Percentiles rank a stretch among this genome's conserved stretches.
Evolutionary conservation across 1,140 invertebrate genomes (phyloP).

Genomic region (Pectinophora gossypiella): DNA sequence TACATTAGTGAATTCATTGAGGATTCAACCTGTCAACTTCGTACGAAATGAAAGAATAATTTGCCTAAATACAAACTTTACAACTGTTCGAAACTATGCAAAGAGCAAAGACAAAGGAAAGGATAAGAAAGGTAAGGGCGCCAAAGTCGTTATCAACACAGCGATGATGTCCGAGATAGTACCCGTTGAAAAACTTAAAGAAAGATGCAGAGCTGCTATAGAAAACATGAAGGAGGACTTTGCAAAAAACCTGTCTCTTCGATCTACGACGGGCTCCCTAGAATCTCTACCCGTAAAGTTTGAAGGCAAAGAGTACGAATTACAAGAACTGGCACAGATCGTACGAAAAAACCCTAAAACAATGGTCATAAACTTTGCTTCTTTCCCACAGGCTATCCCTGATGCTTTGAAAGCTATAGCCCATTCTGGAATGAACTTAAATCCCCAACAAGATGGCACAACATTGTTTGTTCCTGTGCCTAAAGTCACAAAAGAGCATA

Average conservation of each 20-base stretch:
- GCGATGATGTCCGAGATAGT: constrained; percentile 82
- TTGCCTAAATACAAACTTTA: constrained; percentile 25
- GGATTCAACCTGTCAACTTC: constrained; percentile 24
- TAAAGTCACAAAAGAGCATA: constrained; percentile 94
- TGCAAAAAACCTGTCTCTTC: constrained; percentile 84
- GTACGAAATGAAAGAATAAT: constrained; percentile 21
- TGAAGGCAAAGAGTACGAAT: constrained; percentile 87
- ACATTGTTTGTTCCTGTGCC: constrained; percentile 91
- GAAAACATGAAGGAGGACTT: constrained; percentile 87
- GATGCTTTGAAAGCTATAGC: constrained; percentile 84
- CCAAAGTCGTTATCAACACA: constrained; percentile 82
- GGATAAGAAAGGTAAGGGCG: constrained; percentile 77
- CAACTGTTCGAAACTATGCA: constrained; percentile 50
- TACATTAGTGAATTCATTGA: constrained; percentile 29
- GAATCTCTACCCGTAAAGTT: constrained; percentile 85
- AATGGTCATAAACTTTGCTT: constrained; percentile 87
- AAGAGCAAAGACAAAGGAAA: constrained; percentile 80
- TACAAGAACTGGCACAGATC: constrained; percentile 94
- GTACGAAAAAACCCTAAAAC: constrained; percentile 91
- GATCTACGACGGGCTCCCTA: constrained; percentile 84
- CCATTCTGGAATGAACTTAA: constrained; percentile 92
- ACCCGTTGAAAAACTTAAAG: constrained; percentile 81
- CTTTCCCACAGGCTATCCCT: constrained; percentile 90
- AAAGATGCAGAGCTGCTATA: constrained; percentile 79
- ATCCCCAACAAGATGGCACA: constrained; percentile 96